These are phyloP conservation scores for Anas capensis DNA, from an alignment of 2,797 vertebrate species.

Conservation along the genomic window DNA sequence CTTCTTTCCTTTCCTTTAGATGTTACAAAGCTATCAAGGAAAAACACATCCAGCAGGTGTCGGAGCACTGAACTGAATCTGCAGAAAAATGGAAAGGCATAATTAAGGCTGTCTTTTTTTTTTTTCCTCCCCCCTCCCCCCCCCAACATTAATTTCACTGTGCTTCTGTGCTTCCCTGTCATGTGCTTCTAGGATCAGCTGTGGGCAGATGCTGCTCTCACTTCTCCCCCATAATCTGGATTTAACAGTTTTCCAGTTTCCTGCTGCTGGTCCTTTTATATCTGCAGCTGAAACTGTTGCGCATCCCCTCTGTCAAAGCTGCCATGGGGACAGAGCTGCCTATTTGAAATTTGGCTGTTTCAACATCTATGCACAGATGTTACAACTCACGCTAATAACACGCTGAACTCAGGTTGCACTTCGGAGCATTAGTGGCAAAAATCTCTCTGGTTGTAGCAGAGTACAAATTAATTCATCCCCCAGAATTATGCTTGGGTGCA, in stretches of 20 bases:
- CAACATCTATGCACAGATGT: accelerated
- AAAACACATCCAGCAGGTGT: not conserved
- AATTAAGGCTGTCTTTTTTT: not conserved
- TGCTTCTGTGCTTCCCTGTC: not conserved
- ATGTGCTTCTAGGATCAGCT: not conserved
- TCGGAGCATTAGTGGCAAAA: not conserved
- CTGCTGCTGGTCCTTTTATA: not conserved
- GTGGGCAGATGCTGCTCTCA: not conserved
- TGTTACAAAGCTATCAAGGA: conserved; percentile 5
- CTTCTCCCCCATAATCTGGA: not conserved
- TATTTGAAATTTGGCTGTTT: not conserved
- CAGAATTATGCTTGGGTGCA: accelerated
- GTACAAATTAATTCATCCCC: not conserved
- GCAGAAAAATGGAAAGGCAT: not conserved
- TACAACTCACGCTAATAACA: not conserved
- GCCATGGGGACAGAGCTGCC: not conserved
- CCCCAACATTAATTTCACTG: not conserved
- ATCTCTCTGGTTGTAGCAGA: not conserved
- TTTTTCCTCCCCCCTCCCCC: not conserved
- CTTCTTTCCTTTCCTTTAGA: conserved; percentile 11
- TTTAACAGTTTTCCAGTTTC: not conserved
- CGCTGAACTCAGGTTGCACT: accelerated
- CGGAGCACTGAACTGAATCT: not conserved
- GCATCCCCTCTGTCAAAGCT: not conserved
- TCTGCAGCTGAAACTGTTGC: not conserved